phyloP scores from a whole-genome alignment of 2,113 vertebrate genomes.

The Aleadryas rufinucha region DNA sequence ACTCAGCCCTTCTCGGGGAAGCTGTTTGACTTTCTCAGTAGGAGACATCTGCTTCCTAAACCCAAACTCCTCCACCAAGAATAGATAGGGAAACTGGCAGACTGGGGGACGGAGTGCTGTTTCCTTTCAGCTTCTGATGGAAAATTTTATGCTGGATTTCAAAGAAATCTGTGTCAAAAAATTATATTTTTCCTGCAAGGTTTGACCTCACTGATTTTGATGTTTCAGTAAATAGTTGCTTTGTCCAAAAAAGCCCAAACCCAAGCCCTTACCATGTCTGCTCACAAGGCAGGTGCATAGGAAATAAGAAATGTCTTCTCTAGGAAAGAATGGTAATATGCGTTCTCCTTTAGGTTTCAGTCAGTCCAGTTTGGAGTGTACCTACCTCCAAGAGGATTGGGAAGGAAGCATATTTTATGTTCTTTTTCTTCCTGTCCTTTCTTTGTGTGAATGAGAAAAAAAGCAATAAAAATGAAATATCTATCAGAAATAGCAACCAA shows the following conservation, averaged over 20 bases:
- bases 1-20: background rate
- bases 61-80: background rate
- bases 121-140: background rate
- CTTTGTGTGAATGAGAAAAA: background rate
- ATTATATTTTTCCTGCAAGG: background rate
- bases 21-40: background rate
- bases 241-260: background rate
- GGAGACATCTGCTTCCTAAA: background rate
- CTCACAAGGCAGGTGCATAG: background rate
- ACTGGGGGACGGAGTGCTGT: background rate
- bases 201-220: background rate
- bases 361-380: background rate
- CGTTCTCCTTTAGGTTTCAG: background rate
- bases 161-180: background rate
- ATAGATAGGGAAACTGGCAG: background rate
- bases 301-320: background rate
- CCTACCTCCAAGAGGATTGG: background rate
- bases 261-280: background rate
- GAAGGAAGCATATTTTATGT: background rate
- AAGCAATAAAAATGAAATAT: constrained; percentile 35
- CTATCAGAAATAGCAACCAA: background rate
- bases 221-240: background rate
- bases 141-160: background rate
- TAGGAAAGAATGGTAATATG: background rate
- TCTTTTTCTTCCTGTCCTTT: background rate